Base-by-base conservation (phyloP, 92 coral and sea anemone genomes). In the Muricea muricata region DNA sequence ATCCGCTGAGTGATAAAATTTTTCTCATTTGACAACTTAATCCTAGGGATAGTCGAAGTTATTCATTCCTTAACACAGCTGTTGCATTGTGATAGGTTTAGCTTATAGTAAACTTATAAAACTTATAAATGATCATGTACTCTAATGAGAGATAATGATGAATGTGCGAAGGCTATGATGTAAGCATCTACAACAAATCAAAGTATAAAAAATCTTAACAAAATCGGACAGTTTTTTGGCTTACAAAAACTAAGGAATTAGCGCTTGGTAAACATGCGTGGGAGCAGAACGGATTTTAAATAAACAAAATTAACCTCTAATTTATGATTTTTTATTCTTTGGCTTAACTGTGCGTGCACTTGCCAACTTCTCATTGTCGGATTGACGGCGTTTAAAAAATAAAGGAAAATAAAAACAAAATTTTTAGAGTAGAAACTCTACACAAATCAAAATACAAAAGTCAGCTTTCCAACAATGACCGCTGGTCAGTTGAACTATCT, bases 11-110 rank as follows among this genome's bases (percentile, higher is more conserved):
- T 29, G 30, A 6, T 1, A 29, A 6, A 60, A 48, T 48, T 18
- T 60, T 60, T 60, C 68, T 15, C 26, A 60, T 60, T 57, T 23
- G 68, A 60, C 68, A 60, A 60, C 68, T 60, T 60, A 60, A 60
- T 60, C 68, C 68, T 60, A 28, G 68, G 13, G 33, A 60, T 23
- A 60, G 68, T 60, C 12, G 32, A 60, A 60, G 34, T 60, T 60
- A 60, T 60, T 3, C 26, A 48, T 60, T 60, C 14, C 20, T 54
- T 54, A 54, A 54, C 61, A 54, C 20, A 54, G 5, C 11, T 11
- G 11, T 48, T 20, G 18, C 18, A 48, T 48, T 48, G 56, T n/a
- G n/a, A n/a, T n/a, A n/a, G n/a, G n/a, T n/a, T n/a, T n/a, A n/a
- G n/a, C n/a, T n/a, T n/a, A n/a, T n/a, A n/a, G n/a, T n/a, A n/a